Base-by-base conservation (phyloP, 1,140 invertebrate genomes). In the Pogonognathellus flavescens region DNA sequence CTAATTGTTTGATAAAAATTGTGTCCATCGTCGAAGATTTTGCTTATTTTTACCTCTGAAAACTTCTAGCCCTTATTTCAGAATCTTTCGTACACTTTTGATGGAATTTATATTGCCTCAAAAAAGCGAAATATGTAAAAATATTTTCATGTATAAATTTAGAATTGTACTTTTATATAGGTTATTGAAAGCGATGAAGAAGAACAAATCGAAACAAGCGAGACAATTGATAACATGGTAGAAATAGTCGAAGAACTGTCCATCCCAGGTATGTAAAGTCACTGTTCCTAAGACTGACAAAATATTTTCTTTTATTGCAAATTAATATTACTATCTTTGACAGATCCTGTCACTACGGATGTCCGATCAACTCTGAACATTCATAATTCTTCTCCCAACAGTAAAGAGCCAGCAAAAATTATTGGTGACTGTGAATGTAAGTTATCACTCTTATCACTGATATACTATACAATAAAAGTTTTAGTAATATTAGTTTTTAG, bases 181-280 rank as follows among this genome's bases (percentile, higher is more conserved):
- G 60, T 87, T 4, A 87, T 88, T 57, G 86, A 88, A 49, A 88
- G 88, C 31, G 88, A 88, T 55, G 86, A 88, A 59, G 88, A 88
- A 18, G 86, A 88, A 55, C 84, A 88, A 84, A 88, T 88, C 22
- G 88, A 88, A 83, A 87, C 85, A 0, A 87, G 86, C 72, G 86
- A 87, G 20, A 53, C 57, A 49, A 84, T 86, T 11, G 88, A 88
- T 49, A 85, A 87, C n/a, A 83, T 85, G 20, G 84, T 85, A 14
- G 86, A 88, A 81, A 83, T 86, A 31, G 22, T 82, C n/a, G 81
- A 83, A 16, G 86, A 87, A 72, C 84, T 57, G 14, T 50, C 55
- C 8, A 59, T 83, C 2, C 55, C 80, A 57, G 52, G 80, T 82
- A 82, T 55, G 80, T n/a, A 80, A 20, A n/a, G n/a, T n/a, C n/a